Base-by-base conservation (phyloP, 92 coral and sea anemone genomes). In the Siderastrea radians region DNA sequence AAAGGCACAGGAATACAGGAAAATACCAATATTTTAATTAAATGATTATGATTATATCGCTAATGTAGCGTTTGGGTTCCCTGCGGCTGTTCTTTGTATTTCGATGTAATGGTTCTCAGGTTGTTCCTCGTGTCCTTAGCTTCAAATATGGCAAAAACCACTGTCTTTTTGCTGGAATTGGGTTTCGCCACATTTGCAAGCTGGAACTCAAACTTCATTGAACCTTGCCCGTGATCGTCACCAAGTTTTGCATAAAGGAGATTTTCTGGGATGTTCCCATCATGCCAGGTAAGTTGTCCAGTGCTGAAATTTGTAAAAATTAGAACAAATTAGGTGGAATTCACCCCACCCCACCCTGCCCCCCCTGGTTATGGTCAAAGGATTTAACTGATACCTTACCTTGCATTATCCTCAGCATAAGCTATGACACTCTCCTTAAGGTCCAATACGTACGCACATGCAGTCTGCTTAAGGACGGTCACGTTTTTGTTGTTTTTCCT, bases 41-140 rank as follows among this genome's bases (percentile, higher is more conserved):
- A 26, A 26, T 26, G 38, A 26, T 26, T 26, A 26, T 26, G 38
- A 26, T 26, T 26, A 26, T 26, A 26, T 26, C 38, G 38, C 38
- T 26, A 26, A 26, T 26, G 38, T 26, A 26, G 38, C 38, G 38
- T 26, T 26, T 26, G 38, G 38, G 38, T 26, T 26, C 38, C 38
- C 38, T 26, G 38, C 38, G 38, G 63, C 83, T 85, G 77, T 5
- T 74, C 75, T 43, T 63, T 63, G 77, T 77, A 85, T 5, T 51
- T 8, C 13, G 54, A 1, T 9, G 62, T 43, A 0, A 63, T 17
- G 6, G 68, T 49, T 4, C 68, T 10, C 74, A 64, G 52, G 49
- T 85, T 85, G 89, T 74, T 76, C 17, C 50, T 13, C 6, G 83
- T 85, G 57, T 85, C 89, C 19, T 77, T 85, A 15, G 63, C 89